These are phyloP conservation scores for Urocolius indicus DNA, from an alignment of 2,113 vertebrate genomes.

Conservation along the genomic window DNA sequence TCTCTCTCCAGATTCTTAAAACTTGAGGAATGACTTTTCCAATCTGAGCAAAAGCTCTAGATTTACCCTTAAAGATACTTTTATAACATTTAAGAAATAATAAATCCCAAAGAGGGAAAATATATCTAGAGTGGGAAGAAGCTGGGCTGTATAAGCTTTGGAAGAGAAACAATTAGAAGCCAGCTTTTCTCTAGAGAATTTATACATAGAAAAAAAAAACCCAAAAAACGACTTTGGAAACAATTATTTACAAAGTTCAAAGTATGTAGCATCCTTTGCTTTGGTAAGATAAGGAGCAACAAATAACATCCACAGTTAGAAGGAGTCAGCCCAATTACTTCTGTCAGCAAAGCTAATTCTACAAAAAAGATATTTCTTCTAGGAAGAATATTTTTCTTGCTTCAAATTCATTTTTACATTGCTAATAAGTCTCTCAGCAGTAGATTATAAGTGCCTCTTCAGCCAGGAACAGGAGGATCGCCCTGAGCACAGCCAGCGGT, in stretches of 20 bases:
- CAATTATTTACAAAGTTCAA: conserved; percentile 33
- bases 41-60: not conserved
- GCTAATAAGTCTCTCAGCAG: conserved; percentile 55
- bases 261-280: not conserved
- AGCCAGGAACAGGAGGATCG: not conserved
- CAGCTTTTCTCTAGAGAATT: not conserved
- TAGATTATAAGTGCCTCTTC: conserved; percentile 32
- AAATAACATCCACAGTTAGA: not conserved
- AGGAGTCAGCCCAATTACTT: not conserved
- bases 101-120: not conserved
- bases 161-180: not conserved
- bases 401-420: conserved; percentile 30
- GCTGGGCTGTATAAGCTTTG: not conserved
- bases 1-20: not conserved
- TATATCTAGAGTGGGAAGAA: not conserved
- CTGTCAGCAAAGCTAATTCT: conserved; percentile 32
- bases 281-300: not conserved
- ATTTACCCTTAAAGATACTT: not conserved
- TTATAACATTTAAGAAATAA: not conserved
- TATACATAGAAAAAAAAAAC: not conserved
- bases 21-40: not conserved
- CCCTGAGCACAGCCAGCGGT: conserved; percentile 16
- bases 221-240: not conserved
- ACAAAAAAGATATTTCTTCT: not conserved
- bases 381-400: not conserved